Percentiles rank a stretch among this genome's conserved stretches.
Evolutionary conservation across 2,113 vertebrate species (phyloP).

Genomic region (Pipa parva): DNA sequence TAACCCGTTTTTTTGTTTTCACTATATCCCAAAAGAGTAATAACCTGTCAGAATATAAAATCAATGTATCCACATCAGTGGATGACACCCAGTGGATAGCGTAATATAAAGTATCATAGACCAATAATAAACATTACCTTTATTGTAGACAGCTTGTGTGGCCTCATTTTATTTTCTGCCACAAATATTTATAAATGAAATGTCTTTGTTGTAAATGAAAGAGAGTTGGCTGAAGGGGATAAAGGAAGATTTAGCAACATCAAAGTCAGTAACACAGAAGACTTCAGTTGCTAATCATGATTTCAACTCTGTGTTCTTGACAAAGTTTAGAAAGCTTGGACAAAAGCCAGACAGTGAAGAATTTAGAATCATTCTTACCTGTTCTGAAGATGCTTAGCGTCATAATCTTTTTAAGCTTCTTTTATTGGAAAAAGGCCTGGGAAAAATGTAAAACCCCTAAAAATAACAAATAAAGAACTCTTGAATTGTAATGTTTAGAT

Average conservation of each 20-base stretch:
- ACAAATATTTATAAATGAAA: not conserved
- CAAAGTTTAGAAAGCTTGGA: not conserved
- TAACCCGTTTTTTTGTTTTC: too few relatives aligned
- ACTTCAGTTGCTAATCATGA: not conserved
- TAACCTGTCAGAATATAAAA: too few relatives aligned
- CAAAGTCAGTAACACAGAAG: slow-evolving; percentile 5
- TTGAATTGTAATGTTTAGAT: too few relatives aligned
- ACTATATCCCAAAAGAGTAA: too few relatives aligned
- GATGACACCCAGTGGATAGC: not conserved
- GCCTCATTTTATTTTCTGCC: not conserved
- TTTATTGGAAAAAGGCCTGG: too few relatives aligned
- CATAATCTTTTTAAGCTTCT: too few relatives aligned
- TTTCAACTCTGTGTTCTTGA: not conserved
- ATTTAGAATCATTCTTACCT: too few relatives aligned
- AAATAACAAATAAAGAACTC: too few relatives aligned
- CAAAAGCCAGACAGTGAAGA: too few relatives aligned
- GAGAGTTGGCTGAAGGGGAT: not conserved
- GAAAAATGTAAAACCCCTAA: too few relatives aligned
- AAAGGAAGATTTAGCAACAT: not conserved
- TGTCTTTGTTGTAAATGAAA: not conserved
- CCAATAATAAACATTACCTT: not conserved
- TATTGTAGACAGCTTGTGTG: not conserved
- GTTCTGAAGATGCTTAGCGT: too few relatives aligned
- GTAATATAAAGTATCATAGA: not conserved
- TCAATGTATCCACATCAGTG: too few relatives aligned